A percentile compares a stretch with the other conserved stretches of the same genome.
Evolutionary conservation across 2,113 vertebrate genomes (phyloP).

Genomic region (Penelope pileata): DNA sequence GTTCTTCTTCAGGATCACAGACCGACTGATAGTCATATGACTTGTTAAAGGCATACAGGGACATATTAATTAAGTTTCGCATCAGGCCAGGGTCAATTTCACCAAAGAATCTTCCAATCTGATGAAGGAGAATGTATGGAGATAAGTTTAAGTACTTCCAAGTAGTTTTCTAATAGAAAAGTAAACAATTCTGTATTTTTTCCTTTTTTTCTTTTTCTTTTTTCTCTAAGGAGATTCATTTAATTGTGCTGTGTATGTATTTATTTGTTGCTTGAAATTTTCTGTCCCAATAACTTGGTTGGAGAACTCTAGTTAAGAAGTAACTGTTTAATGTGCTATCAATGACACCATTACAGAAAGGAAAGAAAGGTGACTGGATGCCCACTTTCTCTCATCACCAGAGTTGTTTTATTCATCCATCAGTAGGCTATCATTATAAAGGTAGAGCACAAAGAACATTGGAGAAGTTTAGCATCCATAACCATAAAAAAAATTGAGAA

Average conservation of each 20-base stretch:
- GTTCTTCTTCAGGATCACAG: constrained; percentile 91
- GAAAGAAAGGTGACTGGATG: not conserved
- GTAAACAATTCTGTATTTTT: not conserved
- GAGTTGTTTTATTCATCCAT: not conserved
- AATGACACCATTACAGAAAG: not conserved
- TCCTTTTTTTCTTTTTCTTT: not conserved
- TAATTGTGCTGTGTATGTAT: not conserved
- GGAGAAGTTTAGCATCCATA: not conserved
- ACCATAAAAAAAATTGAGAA: not conserved
- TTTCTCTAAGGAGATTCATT: not conserved
- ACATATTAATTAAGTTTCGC: constrained; percentile 90
- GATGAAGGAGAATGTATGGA: not conserved
- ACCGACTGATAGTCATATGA: constrained; percentile 97
- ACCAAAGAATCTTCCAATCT: constrained; percentile 94
- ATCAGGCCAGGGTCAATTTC: constrained; percentile 95
- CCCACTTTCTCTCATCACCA: not conserved
- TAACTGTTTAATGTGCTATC: not conserved
- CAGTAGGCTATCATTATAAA: not conserved
- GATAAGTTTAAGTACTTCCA: not conserved
- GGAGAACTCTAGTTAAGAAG: not conserved
- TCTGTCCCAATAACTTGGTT: not conserved
- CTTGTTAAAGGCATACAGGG: constrained; percentile 94
- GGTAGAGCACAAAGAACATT: not conserved
- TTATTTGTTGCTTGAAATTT: not conserved
- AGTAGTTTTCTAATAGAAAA: not conserved